phyloP scores from a whole-genome alignment of 2,888 invertebrate genomes.

The Nemurella pictetii region DNA sequence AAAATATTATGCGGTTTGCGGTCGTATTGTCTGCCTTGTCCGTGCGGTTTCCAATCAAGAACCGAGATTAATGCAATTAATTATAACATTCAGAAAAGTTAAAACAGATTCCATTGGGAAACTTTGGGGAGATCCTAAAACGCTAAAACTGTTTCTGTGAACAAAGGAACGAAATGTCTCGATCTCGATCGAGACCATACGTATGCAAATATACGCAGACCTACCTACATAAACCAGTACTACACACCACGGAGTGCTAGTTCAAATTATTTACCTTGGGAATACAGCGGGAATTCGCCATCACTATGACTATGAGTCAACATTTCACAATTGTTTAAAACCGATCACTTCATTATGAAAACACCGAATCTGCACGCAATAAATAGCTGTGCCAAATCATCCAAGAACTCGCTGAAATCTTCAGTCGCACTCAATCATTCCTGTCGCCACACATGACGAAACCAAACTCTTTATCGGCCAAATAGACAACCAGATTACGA shows the following conservation, averaged over 20 bases:
- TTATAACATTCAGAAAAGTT: not conserved
- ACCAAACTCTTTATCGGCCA: not conserved
- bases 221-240: not conserved
- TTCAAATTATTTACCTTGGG: slow-evolving; percentile 64
- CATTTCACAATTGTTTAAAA: slow-evolving; percentile 56
- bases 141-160: too few species aligned
- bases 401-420: not conserved
- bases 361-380: not conserved
- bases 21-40: not conserved
- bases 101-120: not conserved
- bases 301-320: slow-evolving; percentile 84
- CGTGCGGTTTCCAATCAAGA: not conserved
- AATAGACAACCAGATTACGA: not conserved
- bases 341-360: not conserved
- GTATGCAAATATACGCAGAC: not conserved
- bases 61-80: not conserved
- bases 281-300: slow-evolving; percentile 81
- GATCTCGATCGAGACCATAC: not conserved
- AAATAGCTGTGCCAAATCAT: not conserved
- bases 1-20: not conserved
- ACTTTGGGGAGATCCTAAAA: not conserved
- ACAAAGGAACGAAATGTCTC: not conserved
- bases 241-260: not conserved
- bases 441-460: not conserved
- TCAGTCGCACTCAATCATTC: not conserved